Base-by-base conservation (phyloP, 2,113 vertebrate species). In the Vidua chalybeata region DNA sequence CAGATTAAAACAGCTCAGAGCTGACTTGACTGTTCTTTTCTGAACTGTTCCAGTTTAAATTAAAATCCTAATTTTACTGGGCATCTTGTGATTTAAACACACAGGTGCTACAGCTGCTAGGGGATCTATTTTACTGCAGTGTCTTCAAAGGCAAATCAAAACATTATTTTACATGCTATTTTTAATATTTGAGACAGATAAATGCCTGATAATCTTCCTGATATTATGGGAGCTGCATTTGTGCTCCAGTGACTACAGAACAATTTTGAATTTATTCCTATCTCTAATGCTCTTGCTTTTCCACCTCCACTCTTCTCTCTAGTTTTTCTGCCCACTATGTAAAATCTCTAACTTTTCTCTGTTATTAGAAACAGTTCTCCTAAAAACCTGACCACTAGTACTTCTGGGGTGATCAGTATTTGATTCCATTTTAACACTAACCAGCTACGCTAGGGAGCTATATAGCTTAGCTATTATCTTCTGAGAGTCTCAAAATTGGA, bases 201-300 rank as follows among this genome's bases (percentile, higher is more conserved):
- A 97, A 97, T 46, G 80, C 52, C 83, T 84, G 91, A 78, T 96
- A 83, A 96, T 96, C 48, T 97, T 88, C 67, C 30, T 58, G 64
- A 89, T 54, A 58, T 46, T 82, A 79, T 48, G 15, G 48, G 59
- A 77, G 46, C 78, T 75, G 62, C 28, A 41, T 94, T 94, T 95
- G 94, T 93, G 64, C 48, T 87, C 66, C 39, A 84, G 71, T 69
- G 77, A 93, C 71, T 67, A 59, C 54, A 87, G 63, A 52, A 23
- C 20, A 37, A 46, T 58, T 96, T 43, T 33, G 13, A 84, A 94
- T 96, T 86, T 90, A 86, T 92, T 95, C 22, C 28, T 52, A 4
- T 28, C 12, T 19, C 37, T 84, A 73, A 89, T 4, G 10, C 13
- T 97, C 82, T 96, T 85, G 5, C 56, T 84, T 77, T 84, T 33